Base-by-base conservation (phyloP, 2,797 vertebrate genomes). In the Pseudochaenichthys georgianus region DNA sequence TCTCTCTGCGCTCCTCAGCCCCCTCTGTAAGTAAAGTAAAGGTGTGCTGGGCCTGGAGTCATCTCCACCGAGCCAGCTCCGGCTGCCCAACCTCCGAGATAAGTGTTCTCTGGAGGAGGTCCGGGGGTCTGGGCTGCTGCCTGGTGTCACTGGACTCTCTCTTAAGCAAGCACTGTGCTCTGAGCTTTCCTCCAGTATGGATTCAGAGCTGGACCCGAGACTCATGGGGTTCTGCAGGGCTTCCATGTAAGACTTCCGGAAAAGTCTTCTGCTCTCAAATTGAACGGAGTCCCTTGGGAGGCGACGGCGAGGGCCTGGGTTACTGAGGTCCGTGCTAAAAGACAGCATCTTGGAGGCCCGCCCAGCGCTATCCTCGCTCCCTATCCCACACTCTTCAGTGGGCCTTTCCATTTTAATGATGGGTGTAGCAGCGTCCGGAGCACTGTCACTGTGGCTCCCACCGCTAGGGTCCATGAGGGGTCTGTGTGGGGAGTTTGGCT, bases 171-270 rank as follows among this genome's bases (percentile, higher is more conserved):
- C 38, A 6, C 80, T 67, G 23, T 93, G 90, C 28, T 95, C 95
- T 0, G 81, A 53, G 15, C 83, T 89, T 70, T 95, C 95, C 84
- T 96, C 95, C 43, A 96, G 81, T 31, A 96, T 96, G 50, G 95
- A 96, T 83, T 96, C 95, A 2, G 96, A 95, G 83, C 95, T 96
- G n/a, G 95, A 96, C n/a, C 95, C 96, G 0, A 97, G 87, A 66
- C 92, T 95, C 96, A 97, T 96, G 11, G 96, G 96, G 78, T 96
- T 97, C 81, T 95, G 95, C 66, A 96, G 84, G 9, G 96, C 96
- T 84, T 97, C 96, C 94, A 97, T 95, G 86, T 97, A 97, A 3
- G 96, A 97, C 69, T 96, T 96, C 54, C 96, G 92, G 82, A 96
- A 96, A 79, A 96, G 92, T 31, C 96, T 93, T 41, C 92, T 93